phyloP scores from a whole-genome alignment of 2,113 vertebrate species.

The Chionodraco myersi region DNA sequence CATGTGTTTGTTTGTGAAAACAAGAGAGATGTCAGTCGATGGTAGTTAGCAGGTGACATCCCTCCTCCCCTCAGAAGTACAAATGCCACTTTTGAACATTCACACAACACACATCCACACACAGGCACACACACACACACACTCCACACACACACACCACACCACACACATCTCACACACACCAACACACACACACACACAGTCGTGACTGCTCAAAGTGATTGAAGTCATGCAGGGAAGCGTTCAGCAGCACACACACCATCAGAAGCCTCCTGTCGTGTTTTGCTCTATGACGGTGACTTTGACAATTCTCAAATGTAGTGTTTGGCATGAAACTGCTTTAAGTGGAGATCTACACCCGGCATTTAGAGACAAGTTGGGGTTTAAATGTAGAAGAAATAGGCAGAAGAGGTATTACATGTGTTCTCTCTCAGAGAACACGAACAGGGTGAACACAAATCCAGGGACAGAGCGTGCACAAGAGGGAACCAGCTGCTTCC shows the following conservation, averaged over 20 bases:
- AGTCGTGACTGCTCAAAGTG: not conserved
- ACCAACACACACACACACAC: not conserved
- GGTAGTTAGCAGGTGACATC: not conserved
- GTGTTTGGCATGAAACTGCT: constrained; percentile 22
- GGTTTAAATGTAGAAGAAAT: not conserved
- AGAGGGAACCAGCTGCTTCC: not conserved
- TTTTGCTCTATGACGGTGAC: constrained; percentile 1
- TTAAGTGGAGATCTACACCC: constrained; percentile 11
- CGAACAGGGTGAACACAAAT: not conserved
- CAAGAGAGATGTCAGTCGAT: not conserved
- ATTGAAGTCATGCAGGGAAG: not conserved
- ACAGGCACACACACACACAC: constrained; percentile 3
- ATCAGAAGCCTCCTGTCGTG: not conserved
- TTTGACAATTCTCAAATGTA: constrained; percentile 7
- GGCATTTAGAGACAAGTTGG: constrained; percentile 7
- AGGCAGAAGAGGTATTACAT: not conserved
- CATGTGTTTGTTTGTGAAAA: constrained; percentile 1
- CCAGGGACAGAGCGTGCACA: not conserved
- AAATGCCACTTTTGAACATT: no score
- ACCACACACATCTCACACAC: not conserved
- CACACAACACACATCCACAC: constrained; percentile 11
- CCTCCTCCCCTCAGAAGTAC: constrained; percentile 5
- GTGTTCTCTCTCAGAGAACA: not conserved
- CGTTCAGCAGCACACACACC: no score
- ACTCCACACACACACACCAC: not conserved